Percentiles rank a stretch among this genome's conserved stretches.
Evolutionary conservation across 2,797 vertebrate genomes (phyloP).

Genomic region (Anas acuta): DNA sequence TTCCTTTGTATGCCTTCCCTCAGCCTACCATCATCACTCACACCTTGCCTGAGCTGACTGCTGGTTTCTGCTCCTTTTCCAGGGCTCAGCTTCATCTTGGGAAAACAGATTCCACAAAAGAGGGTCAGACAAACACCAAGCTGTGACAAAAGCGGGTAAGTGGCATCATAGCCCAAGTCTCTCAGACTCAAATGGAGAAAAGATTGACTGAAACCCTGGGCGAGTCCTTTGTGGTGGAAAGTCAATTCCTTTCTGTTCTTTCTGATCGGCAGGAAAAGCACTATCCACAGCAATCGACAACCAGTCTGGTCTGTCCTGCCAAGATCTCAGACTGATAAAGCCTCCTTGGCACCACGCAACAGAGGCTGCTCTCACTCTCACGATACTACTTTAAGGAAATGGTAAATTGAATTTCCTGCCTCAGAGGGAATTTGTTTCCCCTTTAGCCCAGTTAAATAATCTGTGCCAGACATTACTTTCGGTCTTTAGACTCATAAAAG

Average conservation of each 20-base stretch:
- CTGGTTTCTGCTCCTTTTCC: neutral
- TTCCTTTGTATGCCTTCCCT: neutral
- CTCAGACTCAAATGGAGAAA: neutral
- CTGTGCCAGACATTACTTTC: constrained; percentile 49
- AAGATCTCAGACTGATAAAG: neutral
- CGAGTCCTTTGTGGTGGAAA: neutral
- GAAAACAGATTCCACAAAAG: neutral
- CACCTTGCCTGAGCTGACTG: neutral
- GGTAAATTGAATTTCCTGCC: neutral
- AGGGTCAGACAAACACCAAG: neutral
- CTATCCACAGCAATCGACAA: rapidly evolving
- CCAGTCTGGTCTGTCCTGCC: neutral
- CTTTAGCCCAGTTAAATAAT: constrained; percentile 48
- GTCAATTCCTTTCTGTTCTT: neutral
- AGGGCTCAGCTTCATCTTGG: neutral
- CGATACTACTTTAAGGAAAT: neutral
- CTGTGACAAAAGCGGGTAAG: neutral
- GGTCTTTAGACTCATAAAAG: constrained; percentile 36
- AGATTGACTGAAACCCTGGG: neutral
- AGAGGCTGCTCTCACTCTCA: neutral
- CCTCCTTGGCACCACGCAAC: neutral
- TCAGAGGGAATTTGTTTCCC: neutral
- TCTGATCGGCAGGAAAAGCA: neutral
- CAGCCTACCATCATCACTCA: neutral
- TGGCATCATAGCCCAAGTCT: neutral